These are phyloP conservation scores for Rhingia campestris DNA, from an alignment of 2,888 invertebrate genomes.

Conservation along the genomic window DNA sequence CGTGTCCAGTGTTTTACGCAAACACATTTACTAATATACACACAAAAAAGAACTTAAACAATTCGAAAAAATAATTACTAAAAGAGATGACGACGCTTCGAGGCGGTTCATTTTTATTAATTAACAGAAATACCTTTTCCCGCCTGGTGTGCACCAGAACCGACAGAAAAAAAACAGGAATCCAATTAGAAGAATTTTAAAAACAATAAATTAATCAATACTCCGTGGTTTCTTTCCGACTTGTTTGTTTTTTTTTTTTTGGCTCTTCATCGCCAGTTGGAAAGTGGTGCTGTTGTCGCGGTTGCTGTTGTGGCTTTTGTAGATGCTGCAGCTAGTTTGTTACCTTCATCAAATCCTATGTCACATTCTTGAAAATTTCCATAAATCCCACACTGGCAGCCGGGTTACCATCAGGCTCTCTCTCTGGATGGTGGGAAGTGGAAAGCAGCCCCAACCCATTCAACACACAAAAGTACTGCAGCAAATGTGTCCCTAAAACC, in stretches of 20 bases:
- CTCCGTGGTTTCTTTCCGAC: slow-evolving; percentile 25
- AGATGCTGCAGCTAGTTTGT: slow-evolving; percentile 53
- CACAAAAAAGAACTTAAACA: slow-evolving; percentile 2
- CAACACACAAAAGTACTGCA: slow-evolving; percentile 23
- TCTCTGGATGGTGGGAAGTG: slow-evolving; percentile 8
- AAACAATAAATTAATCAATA: slow-evolving; percentile 69
- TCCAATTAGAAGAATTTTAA: slow-evolving; percentile 62
- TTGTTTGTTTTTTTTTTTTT: slow-evolving; percentile 10
- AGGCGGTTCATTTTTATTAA: slow-evolving; percentile 32
- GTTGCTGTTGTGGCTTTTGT: slow-evolving; percentile 15
- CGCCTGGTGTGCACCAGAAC: slow-evolving; percentile 27
- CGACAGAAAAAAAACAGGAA: slow-evolving; percentile 29
- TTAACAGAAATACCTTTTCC: slow-evolving; percentile 43
- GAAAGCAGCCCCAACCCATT: slow-evolving; percentile 49
- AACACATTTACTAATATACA: no score
- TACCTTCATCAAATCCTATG: slow-evolving; percentile 71
- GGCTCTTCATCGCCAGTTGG: slow-evolving; percentile 37
- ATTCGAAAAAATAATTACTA: slow-evolving; percentile 20
- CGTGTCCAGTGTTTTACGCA: no score
- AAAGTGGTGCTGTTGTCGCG: slow-evolving; percentile 39
- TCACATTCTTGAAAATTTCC: slow-evolving; percentile 68
- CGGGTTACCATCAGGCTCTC: slow-evolving; percentile 4
- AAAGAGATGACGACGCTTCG: slow-evolving; percentile 6
- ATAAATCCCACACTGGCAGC: slow-evolving; percentile 65
- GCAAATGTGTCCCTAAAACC: slow-evolving; percentile 35